Conservation (phyloP, 92 coral and sea anemone species). For the Isaurus tuberculatus region DNA sequence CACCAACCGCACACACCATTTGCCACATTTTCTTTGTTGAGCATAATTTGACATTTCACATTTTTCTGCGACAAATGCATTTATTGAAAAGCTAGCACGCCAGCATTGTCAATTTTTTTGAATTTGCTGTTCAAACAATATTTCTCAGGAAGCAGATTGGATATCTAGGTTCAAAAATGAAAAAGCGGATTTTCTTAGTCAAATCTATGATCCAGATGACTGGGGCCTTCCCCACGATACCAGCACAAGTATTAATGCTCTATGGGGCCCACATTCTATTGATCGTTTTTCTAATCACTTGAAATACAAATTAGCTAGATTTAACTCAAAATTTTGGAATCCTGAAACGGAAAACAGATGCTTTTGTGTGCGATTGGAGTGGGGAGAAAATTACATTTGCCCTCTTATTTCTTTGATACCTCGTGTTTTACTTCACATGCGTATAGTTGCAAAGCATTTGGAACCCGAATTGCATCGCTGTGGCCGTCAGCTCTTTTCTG, state of each 20-base stretch:
- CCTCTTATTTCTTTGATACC: slow-evolving; percentile 57
- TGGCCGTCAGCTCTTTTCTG: slow-evolving; percentile 51
- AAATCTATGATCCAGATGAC: slow-evolving; percentile 54
- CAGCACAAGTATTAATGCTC: slow-evolving; percentile 40
- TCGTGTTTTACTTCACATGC: slow-evolving; percentile 48
- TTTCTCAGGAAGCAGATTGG: background rate
- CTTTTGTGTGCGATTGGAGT: slow-evolving; percentile 50
- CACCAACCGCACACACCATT: too few species aligned
- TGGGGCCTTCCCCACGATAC: slow-evolving; percentile 49
- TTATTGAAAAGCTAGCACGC: too few species aligned
- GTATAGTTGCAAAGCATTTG: slow-evolving; percentile 41
- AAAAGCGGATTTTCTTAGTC: slow-evolving; percentile 60
- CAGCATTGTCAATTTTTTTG: too few species aligned
- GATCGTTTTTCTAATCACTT: slow-evolving; percentile 59
- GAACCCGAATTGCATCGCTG: slow-evolving; percentile 46
- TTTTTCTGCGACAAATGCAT: too few species aligned
- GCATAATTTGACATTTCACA: too few species aligned
- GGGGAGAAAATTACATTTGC: slow-evolving; percentile 58
- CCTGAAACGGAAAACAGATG: slow-evolving; percentile 62
- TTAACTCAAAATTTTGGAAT: slow-evolving; percentile 63
- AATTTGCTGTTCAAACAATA: background rate
- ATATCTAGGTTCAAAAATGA: background rate
- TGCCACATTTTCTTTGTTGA: too few species aligned
- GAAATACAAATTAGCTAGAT: slow-evolving; percentile 46
- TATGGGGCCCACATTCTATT: slow-evolving; percentile 71